Percentiles rank a stretch among this genome's conserved stretches.
phyloP scores from a whole-genome alignment of 2,888 invertebrate genomes.

The Lypha dubia region DNA sequence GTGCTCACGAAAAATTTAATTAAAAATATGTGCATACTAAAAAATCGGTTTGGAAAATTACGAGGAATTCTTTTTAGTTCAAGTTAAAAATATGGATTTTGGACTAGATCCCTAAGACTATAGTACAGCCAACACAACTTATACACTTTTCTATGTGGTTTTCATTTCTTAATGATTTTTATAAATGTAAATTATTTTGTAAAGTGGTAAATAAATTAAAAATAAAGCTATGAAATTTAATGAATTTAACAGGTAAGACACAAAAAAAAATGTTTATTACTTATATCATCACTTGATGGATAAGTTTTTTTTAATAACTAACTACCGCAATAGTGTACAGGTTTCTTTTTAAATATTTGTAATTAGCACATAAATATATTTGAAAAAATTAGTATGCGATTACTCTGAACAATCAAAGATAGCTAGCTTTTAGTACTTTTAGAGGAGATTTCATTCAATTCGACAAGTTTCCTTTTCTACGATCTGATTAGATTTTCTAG shows the following conservation, averaged over 20 bases:
- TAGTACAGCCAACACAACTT: conserved; percentile 5
- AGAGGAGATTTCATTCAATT: neutral
- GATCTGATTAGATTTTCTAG: neutral
- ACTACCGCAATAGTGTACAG: no score
- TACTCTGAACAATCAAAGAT: neutral
- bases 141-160: neutral
- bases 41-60: neutral
- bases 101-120: neutral
- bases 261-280: neutral
- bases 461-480: neutral
- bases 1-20: conserved; percentile 34
- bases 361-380: neutral
- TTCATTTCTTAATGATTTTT: neutral
- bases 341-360: neutral
- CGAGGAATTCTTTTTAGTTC: neutral
- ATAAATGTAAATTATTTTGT: neutral
- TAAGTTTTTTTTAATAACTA: no score
- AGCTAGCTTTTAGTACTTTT: conserved; percentile 11
- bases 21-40: conserved; percentile 32
- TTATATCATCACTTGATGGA: neutral
- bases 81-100: neutral
- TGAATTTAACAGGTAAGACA: neutral
- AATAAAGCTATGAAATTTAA: neutral
- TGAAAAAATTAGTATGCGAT: conserved; percentile 19
- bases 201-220: conserved; percentile 22